These are phyloP conservation scores for Diploscapter pachys DNA, from an alignment of 1,140 invertebrate species.

Conservation along the genomic window DNA sequence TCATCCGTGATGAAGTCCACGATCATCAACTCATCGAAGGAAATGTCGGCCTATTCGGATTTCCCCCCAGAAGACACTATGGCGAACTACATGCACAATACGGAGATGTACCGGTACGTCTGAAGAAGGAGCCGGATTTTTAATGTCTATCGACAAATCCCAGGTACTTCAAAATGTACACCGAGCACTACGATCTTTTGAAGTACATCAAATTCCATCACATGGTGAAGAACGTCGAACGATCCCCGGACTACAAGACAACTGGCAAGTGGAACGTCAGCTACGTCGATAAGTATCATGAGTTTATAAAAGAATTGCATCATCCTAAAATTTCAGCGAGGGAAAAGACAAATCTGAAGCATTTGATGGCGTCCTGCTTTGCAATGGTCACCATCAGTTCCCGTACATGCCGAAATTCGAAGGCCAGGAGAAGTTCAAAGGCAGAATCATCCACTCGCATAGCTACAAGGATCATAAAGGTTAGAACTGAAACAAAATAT, in stretches of 20 bases:
- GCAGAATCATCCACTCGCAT: constrained; percentile 61
- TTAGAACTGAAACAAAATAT: constrained; percentile 31
- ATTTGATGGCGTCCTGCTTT: constrained; percentile 55
- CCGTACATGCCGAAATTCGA: constrained; percentile 28
- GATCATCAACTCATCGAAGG: constrained; percentile 62
- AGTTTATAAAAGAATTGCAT: neutral
- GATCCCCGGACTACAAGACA: constrained; percentile 36
- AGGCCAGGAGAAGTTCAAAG: constrained; percentile 58
- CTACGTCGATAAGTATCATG: constrained; percentile 32
- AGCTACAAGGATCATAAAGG: constrained; percentile 56
- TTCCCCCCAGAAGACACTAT: constrained; percentile 60
- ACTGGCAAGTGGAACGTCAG: constrained; percentile 51
- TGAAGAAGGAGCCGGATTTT: constrained; percentile 35
- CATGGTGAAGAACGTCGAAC: constrained; percentile 21
- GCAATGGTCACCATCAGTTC: constrained; percentile 30
- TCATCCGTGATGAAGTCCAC: constrained; percentile 59
- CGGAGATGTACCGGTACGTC: constrained; percentile 56
- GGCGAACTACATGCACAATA: constrained; percentile 61
- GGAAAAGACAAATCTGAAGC: constrained; percentile 36
- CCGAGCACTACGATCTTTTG: constrained; percentile 55
- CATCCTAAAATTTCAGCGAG: constrained; percentile 9
- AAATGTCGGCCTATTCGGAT: constrained; percentile 62
- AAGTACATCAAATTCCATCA: constrained; percentile 45
- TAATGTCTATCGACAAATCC: neutral
- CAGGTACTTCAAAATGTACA: constrained; percentile 60